phyloP scores from a whole-genome alignment of 2,797 vertebrate species.

The Platalea minor region DNA sequence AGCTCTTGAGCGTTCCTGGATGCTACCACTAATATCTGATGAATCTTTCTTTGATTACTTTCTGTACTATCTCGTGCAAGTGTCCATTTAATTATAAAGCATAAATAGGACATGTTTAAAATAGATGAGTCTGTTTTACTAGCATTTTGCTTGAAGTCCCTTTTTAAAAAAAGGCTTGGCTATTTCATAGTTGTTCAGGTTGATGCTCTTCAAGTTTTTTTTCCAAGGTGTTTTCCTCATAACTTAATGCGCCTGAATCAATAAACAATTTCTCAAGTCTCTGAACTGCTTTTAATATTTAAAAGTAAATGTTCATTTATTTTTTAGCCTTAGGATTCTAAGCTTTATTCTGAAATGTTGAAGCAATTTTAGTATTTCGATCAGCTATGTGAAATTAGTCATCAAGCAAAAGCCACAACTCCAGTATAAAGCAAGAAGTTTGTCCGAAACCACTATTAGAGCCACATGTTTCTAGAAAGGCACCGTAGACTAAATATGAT shows the following conservation, averaged over 20 bases:
- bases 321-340: background rate
- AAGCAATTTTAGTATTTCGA: background rate
- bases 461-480: constrained; percentile 26
- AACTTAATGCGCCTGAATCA: background rate
- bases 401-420: background rate
- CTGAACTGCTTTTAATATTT: background rate
- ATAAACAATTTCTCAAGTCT: background rate
- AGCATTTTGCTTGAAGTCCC: background rate
- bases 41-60: background rate
- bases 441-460: background rate
- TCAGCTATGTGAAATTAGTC: background rate
- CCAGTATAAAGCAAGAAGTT: background rate
- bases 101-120: background rate
- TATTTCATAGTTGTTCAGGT: background rate
- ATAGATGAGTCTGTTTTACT: background rate
- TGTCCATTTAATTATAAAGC: background rate
- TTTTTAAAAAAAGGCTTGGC: background rate
- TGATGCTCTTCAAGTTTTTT: background rate
- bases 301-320: background rate
- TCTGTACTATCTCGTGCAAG: background rate
- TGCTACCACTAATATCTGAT: background rate
- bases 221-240: background rate
- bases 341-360: background rate
- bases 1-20: background rate
- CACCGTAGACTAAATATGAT: background rate